These are phyloP conservation scores for Mohoua ochrocephala DNA, from an alignment of 2,113 vertebrate genomes.

Conservation along the genomic window DNA sequence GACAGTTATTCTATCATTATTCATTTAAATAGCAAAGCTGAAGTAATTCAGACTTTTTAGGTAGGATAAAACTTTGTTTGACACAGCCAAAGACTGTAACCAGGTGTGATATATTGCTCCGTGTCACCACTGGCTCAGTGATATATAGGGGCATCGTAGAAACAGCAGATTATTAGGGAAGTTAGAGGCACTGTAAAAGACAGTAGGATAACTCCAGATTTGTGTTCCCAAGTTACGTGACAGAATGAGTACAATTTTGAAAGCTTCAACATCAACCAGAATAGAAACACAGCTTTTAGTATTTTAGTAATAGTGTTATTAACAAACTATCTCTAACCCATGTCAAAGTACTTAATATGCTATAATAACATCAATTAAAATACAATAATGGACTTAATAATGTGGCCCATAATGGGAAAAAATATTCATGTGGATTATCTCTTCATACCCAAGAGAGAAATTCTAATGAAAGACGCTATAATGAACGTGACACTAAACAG, in stretches of 20 bases:
- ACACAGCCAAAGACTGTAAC: not conserved
- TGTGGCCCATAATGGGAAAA: constrained; percentile 1
- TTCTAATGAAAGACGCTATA: not conserved
- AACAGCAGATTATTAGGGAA: constrained; percentile 32
- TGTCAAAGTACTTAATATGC: constrained; percentile 3
- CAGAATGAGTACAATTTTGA: constrained; percentile 52
- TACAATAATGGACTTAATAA: constrained; percentile 20
- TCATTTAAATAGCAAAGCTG: not conserved
- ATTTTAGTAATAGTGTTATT: constrained; percentile 13
- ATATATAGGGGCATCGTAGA: not conserved
- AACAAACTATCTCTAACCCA: constrained; percentile 23
- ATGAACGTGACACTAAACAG: constrained; percentile 14
- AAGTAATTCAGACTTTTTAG: not conserved
- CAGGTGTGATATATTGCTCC: not conserved
- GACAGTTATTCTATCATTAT: not conserved
- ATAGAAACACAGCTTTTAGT: not conserved
- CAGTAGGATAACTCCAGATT: constrained; percentile 17
- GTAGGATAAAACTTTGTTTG: not conserved
- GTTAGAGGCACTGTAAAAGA: not conserved
- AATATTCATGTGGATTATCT: constrained; percentile 36
- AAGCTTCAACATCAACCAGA: not conserved
- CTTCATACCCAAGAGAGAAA: constrained; percentile 26
- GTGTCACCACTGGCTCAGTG: not conserved
- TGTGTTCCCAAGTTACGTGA: not conserved
- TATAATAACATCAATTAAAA: constrained; percentile 47